Conservation (phyloP, 2,888 invertebrate genomes). For the Colostygia pectinataria region DNA sequence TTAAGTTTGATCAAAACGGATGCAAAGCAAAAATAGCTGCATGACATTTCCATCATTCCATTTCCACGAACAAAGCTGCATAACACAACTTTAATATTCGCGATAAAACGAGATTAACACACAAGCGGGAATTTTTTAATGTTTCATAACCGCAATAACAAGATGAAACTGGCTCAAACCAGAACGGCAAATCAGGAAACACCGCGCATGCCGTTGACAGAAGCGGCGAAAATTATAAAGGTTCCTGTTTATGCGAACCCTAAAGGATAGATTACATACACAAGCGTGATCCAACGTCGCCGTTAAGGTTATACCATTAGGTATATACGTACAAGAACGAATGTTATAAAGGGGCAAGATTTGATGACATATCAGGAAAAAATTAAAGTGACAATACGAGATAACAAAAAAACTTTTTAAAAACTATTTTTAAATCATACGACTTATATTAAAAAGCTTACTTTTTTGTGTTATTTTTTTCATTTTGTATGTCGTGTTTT, state of each 20-base stretch:
- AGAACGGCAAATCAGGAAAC: conserved; percentile 22
- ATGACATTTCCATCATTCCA: background rate
- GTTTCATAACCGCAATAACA: conserved; percentile 7
- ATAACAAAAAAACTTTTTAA: too few relatives aligned
- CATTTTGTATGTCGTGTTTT: too few relatives aligned
- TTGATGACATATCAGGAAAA: too few relatives aligned
- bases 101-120: conserved; percentile 4
- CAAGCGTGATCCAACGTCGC: background rate
- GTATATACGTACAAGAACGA: too few relatives aligned
- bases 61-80: background rate
- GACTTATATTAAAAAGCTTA: too few relatives aligned
- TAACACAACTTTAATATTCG: conserved; percentile 1
- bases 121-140: background rate
- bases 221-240: conserved; percentile 34
- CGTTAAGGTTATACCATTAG: too few relatives aligned
- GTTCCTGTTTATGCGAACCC: conserved; percentile 34
- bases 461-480: too few relatives aligned
- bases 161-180: conserved; percentile 7
- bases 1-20: background rate
- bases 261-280: conserved; percentile 11
- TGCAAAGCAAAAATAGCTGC: background rate
- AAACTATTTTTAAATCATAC: too few relatives aligned
- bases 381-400: too few relatives aligned
- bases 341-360: too few relatives aligned
- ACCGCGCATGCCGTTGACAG: conserved; percentile 29